Evolutionary conservation across 2,797 vertebrate genomes (phyloP).

Genomic region (Arnoldichthys spilopterus): DNA sequence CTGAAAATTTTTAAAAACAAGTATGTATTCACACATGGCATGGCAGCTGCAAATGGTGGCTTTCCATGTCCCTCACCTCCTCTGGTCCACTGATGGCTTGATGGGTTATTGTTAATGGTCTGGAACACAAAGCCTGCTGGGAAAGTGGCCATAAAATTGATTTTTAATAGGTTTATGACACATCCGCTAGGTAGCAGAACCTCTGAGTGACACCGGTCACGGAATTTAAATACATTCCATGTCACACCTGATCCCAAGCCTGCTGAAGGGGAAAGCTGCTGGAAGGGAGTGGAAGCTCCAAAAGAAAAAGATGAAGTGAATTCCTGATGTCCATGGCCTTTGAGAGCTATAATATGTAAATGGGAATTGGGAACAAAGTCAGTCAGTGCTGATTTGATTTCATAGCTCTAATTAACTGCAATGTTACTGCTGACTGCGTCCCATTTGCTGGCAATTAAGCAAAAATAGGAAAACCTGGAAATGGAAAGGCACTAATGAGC

Average conservation of each 20-base stretch:
- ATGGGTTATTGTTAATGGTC: constrained; percentile 66
- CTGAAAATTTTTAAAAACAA: background rate
- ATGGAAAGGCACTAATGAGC: constrained; percentile 7
- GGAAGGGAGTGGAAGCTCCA: background rate
- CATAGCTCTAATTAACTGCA: constrained; percentile 43
- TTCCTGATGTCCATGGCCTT: background rate
- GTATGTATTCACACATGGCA: constrained; percentile 7
- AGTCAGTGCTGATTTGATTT: constrained; percentile 31
- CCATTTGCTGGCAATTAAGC: constrained; percentile 47
- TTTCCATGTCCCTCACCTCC: constrained; percentile 43
- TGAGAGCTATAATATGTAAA: constrained; percentile 5
- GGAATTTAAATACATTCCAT: constrained; percentile 52
- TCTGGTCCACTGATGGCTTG: constrained; percentile 21
- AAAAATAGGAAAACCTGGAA: constrained; percentile 27
- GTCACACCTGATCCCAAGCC: constrained; percentile 62
- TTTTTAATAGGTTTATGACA: constrained; percentile 75
- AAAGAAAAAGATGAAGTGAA: background rate
- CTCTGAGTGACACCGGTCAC: constrained; percentile 26
- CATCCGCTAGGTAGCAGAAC: constrained; percentile 33
- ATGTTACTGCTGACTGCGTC: constrained; percentile 38
- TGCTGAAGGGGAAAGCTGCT: constrained; percentile 57
- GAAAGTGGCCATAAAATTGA: constrained; percentile 70
- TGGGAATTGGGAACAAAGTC: background rate
- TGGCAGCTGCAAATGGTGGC: constrained; percentile 53
- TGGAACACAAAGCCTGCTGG: constrained; percentile 66